These are phyloP conservation scores for Hemicordylus capensis DNA, from an alignment of 2,113 vertebrate genomes.

Conservation along the genomic window DNA sequence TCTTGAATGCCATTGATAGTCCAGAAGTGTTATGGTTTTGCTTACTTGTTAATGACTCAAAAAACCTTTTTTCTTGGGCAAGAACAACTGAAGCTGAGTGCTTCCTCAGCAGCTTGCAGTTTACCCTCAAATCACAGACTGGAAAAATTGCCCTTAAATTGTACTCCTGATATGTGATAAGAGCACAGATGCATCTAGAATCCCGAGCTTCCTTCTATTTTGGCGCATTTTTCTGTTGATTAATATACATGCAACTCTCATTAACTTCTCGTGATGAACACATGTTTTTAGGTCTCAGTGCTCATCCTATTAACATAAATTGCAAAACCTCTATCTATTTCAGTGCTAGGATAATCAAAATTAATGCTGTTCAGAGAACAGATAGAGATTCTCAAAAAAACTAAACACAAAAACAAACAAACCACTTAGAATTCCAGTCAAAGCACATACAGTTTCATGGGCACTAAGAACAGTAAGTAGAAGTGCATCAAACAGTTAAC, in stretches of 20 bases:
- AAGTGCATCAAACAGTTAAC: too few species aligned
- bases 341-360: accelerated
- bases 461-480: too few species aligned
- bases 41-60: neutral
- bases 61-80: neutral
- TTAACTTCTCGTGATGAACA: neutral
- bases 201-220: neutral
- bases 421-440: neutral
- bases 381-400: neutral
- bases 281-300: neutral
- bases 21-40: accelerated
- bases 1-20: neutral
- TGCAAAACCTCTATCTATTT: neutral
- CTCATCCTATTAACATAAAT: neutral
- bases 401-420: neutral
- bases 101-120: accelerated
- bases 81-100: neutral
- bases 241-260: neutral
- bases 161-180: accelerated
- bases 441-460: neutral
- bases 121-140: neutral
- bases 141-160: neutral
- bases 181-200: neutral
- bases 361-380: neutral
- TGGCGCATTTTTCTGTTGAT: neutral